Conservation (phyloP, 2,888 invertebrate species). For the Colostygia pectinataria region DNA sequence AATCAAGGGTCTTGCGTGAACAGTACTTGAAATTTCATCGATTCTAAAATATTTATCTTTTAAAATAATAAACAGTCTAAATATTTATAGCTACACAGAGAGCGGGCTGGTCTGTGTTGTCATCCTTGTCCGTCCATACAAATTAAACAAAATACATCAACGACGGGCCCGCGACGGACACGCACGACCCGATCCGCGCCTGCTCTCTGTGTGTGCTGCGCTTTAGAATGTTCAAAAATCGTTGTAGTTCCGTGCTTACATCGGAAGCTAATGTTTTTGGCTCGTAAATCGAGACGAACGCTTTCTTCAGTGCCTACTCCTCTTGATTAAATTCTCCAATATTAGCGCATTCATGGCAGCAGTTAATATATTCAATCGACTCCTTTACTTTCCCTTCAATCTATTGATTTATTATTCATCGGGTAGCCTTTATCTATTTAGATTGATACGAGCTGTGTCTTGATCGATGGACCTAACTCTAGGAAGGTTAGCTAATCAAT, state of each 20-base stretch:
- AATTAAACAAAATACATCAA: no score
- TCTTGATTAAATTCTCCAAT: slow-evolving; percentile 67
- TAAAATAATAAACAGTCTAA: no score
- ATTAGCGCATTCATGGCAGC: slow-evolving; percentile 64
- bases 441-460: slow-evolving; percentile 27
- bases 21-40: no score
- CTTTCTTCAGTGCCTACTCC: slow-evolving; percentile 49
- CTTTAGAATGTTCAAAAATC: slow-evolving; percentile 45
- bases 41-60: no score
- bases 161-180: no score
- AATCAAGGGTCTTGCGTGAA: no score
- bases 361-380: slow-evolving; percentile 62
- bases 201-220: no score
- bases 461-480: slow-evolving; percentile 26
- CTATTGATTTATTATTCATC: slow-evolving; percentile 50
- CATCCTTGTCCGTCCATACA: no score
- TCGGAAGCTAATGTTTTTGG: slow-evolving; percentile 61
- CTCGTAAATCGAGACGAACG: slow-evolving; percentile 56
- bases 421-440: slow-evolving; percentile 30
- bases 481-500: slow-evolving; percentile 27
- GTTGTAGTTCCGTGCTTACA: slow-evolving; percentile 41
- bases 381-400: slow-evolving; percentile 48
- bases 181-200: no score
- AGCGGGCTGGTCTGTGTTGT: no score
- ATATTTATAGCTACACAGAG: no score